Evolutionary conservation across 2,113 vertebrate genomes (phyloP).

Genomic region (Pluvianellus socialis): DNA sequence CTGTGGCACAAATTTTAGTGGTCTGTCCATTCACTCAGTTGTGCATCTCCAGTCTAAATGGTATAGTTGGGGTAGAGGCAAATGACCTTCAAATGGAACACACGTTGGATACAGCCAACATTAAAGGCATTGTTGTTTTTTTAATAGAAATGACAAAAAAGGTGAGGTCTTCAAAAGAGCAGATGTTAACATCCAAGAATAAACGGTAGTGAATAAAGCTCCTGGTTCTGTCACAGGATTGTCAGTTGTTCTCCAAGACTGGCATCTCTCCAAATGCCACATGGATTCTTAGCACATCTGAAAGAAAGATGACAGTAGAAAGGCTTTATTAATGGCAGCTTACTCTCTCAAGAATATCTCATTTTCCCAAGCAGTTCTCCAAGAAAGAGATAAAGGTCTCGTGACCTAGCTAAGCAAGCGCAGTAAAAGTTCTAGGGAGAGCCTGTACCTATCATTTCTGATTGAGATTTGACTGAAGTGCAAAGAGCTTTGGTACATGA

Average conservation of each 20-base stretch:
- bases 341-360: not conserved
- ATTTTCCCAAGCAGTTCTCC: not conserved
- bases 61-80: not conserved
- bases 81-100: not conserved
- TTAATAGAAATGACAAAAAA: constrained; percentile 38
- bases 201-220: constrained; percentile 69
- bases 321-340: not conserved
- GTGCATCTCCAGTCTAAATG: not conserved
- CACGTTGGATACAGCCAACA: not conserved
- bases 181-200: constrained; percentile 47
- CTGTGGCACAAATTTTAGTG: not conserved
- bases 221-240: constrained; percentile 77
- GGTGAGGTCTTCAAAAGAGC: constrained; percentile 19
- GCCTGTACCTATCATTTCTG: not conserved
- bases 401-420: not conserved
- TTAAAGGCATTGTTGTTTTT: not conserved
- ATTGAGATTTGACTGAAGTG: not conserved
- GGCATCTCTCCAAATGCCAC: constrained; percentile 43
- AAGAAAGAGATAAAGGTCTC: not conserved
- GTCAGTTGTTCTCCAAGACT: constrained; percentile 67
- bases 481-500: not conserved
- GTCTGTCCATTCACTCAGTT: not conserved
- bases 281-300: not conserved
- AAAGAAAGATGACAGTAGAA: not conserved
- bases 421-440: not conserved